These are phyloP conservation scores for Oreochromis tanganicae DNA, from an alignment of 2,113 vertebrate genomes.

Conservation along the genomic window DNA sequence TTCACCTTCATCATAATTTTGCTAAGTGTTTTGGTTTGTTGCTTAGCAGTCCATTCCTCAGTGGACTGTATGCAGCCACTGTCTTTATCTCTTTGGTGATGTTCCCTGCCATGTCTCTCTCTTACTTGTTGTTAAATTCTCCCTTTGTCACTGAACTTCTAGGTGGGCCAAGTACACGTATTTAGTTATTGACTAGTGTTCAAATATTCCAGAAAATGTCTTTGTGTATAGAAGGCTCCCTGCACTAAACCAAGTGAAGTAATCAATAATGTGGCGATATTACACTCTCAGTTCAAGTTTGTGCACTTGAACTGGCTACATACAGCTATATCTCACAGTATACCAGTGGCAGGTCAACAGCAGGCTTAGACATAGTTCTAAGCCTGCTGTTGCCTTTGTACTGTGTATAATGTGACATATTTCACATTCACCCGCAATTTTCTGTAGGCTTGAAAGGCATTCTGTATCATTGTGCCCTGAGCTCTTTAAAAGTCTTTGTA, in stretches of 20 bases:
- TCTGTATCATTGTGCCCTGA: neutral
- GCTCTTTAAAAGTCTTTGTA: neutral
- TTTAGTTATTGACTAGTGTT: neutral
- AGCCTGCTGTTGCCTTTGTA: neutral
- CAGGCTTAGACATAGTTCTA: neutral
- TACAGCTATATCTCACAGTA: neutral
- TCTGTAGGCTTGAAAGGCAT: neutral
- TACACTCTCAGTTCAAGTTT: neutral
- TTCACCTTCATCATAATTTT: neutral
- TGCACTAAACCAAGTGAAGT: slow-evolving; percentile 11
- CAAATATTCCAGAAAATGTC: neutral
- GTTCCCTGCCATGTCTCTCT: neutral
- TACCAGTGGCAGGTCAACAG: neutral
- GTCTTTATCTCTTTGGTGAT: neutral
- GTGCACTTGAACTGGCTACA: neutral
- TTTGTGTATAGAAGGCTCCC: neutral
- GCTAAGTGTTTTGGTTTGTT: neutral
- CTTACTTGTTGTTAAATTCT: neutral
- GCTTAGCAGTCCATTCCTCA: neutral
- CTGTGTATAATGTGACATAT: neutral
- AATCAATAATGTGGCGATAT: slow-evolving; percentile 1
- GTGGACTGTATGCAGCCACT: neutral
- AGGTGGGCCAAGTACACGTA: neutral
- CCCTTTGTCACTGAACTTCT: neutral
- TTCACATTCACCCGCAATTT: neutral